phyloP scores from a whole-genome alignment of 2,113 vertebrate species.

The Leucopsar rothschildi region DNA sequence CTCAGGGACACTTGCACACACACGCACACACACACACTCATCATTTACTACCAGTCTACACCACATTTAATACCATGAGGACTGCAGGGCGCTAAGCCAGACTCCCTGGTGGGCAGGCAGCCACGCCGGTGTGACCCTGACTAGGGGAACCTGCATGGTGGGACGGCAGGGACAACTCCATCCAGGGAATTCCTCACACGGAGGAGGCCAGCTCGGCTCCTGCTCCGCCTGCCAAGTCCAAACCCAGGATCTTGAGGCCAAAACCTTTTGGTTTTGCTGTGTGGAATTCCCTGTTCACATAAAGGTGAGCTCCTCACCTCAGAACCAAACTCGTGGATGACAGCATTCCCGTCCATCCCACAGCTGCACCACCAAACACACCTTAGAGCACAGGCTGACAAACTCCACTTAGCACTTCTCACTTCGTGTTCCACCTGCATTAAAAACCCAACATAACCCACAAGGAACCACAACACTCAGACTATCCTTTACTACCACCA shows the following conservation, averaged over 20 bases:
- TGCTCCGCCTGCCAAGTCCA: neutral
- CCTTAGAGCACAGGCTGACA: neutral
- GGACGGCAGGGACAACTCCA: neutral
- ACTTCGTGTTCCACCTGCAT: rapidly evolving
- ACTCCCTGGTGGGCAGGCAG: no score
- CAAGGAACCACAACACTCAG: neutral
- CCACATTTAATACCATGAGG: rapidly evolving
- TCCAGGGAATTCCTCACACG: neutral
- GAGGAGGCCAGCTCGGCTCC: neutral
- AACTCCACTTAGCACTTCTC: neutral
- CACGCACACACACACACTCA: neutral
- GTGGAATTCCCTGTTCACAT: rapidly evolving
- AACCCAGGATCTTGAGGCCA: neutral
- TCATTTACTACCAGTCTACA: rapidly evolving
- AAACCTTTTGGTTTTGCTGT: neutral
- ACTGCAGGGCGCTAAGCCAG: rapidly evolving
- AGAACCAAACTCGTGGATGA: rapidly evolving
- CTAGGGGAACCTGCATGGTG: rapidly evolving
- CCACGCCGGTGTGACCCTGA: rapidly evolving
- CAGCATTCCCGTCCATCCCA: rapidly evolving
- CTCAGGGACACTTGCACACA: rapidly evolving
- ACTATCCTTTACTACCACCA: rapidly evolving
- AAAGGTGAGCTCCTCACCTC: neutral
- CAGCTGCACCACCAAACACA: neutral
- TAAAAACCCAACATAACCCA: neutral